These are phyloP conservation scores for Phalacrocorax pelagicus DNA, from an alignment of 2,113 vertebrate genomes.

Conservation along the genomic window DNA sequence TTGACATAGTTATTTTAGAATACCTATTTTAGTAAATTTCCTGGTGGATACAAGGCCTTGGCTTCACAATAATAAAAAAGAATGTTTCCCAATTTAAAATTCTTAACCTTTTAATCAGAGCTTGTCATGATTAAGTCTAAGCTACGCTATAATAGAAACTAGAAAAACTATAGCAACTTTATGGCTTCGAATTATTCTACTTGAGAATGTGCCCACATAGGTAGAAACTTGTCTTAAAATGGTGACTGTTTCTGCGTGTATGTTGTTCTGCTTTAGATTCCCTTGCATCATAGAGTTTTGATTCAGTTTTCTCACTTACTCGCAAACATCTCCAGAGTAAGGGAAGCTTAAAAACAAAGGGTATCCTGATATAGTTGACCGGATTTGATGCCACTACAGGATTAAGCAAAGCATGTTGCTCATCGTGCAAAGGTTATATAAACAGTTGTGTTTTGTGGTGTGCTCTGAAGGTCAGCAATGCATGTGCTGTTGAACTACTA, in stretches of 20 bases:
- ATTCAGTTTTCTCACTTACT: neutral
- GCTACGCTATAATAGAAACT: neutral
- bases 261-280: neutral
- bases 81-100: neutral
- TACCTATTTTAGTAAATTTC: neutral
- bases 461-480: neutral
- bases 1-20: neutral
- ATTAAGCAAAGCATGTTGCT: neutral
- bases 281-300: neutral
- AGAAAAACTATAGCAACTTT: neutral
- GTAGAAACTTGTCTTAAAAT: neutral
- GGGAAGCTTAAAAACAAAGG: neutral
- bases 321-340: neutral
- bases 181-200: neutral
- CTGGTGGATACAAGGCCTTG: neutral
- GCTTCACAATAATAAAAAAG: neutral
- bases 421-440: neutral
- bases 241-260: neutral
- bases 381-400: neutral
- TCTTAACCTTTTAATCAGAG: neutral
- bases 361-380: neutral
- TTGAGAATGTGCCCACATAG: neutral
- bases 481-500: neutral
- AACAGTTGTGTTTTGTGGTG: neutral
- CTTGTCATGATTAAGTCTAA: neutral